Base-by-base conservation (phyloP, 2,888 invertebrate species). In the Andrena marginata region DNA sequence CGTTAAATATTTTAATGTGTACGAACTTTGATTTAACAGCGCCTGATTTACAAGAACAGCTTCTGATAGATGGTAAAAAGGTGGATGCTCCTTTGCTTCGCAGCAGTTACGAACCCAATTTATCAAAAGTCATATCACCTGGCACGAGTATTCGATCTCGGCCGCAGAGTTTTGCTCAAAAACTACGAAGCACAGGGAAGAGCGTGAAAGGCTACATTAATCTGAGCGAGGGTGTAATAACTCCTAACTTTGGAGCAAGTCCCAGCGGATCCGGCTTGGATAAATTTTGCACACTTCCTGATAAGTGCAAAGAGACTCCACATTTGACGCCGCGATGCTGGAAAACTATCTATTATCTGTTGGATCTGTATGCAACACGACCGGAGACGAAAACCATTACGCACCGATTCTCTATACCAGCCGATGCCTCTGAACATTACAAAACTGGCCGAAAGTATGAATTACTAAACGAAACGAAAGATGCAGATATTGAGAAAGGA, bases 321-420 rank as follows among this genome's bases (percentile, higher is more conserved):
- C 93, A 92, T 67, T 85, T 95, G 85, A 96, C 96, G 2, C 98
- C 98, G 13, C 96, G 97, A 89, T 99, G 99, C 92, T 99, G 99
- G 99, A 97, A 98, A 92, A 99, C 98, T 0, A 97, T 99, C 87
- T 98, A 98, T 93, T 97, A 98, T 93, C 95, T 99, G 82, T 95
- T 99, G 74, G 98, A 99, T 92, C 94, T 99, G 70, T 99, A 99
- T 93, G 98, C 98, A 6, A 98, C 97, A 67, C 97, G 98, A 96
- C 98, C 99, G 0, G 99, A 99, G 92, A 98, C 98, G 0, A 99
- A 99, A 94, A 99, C 98, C 0, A 97, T 99, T 62, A 96, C 97
- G 42, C 97, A 97, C 93, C 95, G 97, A 95, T 96, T 97, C 92
- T 97, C 97, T 0, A 95, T 97, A 86, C 96, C 96, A 5, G 95